These are phyloP conservation scores for Sinocyclocheilus anophthalmus DNA, from an alignment of 2,113 vertebrate species.

Conservation along the genomic window DNA sequence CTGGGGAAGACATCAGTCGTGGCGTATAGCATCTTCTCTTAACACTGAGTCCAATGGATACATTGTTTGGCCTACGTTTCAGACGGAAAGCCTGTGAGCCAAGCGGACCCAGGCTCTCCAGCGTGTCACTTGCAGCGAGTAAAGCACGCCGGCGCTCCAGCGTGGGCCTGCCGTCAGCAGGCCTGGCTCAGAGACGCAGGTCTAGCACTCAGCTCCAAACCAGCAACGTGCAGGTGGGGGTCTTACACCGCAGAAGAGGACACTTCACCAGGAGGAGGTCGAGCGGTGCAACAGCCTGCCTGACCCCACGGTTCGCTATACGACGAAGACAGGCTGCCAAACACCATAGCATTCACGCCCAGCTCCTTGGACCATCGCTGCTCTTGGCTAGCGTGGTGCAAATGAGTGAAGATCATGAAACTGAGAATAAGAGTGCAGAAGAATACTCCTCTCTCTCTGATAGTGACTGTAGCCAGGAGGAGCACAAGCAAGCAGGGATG, in stretches of 20 bases:
- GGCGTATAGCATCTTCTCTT: background rate
- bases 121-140: conserved; percentile 75
- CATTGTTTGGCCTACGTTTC: conserved; percentile 87
- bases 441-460: conserved; percentile 54
- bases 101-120: conserved; percentile 44
- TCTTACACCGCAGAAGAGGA: background rate
- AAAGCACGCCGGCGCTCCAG: conserved; percentile 86
- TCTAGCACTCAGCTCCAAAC: conserved; percentile 58
- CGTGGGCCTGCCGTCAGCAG: conserved; percentile 77
- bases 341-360: conserved; percentile 65
- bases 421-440: conserved; percentile 9
- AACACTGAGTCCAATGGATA: conserved; percentile 77
- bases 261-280: conserved; percentile 69
- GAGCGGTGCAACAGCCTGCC: conserved; percentile 68
- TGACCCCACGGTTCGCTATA: conserved; percentile 79
- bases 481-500: conserved; percentile 14
- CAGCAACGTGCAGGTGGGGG: background rate
- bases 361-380: conserved; percentile 76
- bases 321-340: conserved; percentile 57
- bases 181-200: conserved; percentile 69
- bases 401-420: conserved; percentile 64
- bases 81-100: conserved; percentile 63
- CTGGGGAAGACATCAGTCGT: background rate
- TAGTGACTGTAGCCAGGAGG: conserved; percentile 46
- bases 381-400: conserved; percentile 78